Conservation (phyloP, 1,140 invertebrate species). For the Stegodyphus dumicola region DNA sequence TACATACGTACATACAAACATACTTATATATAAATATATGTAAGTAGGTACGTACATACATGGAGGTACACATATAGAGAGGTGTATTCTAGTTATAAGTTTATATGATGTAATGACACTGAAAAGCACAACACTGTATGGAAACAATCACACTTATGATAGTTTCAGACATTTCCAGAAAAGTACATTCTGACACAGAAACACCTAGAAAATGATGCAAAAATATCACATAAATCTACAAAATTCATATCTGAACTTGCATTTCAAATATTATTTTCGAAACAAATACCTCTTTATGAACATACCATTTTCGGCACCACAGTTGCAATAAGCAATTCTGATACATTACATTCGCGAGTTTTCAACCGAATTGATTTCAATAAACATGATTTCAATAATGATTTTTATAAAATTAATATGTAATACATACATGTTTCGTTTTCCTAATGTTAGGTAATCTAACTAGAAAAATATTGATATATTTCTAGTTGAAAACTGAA, state of each 20-base stretch:
- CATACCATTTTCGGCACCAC: too few relatives aligned
- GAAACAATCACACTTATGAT: slow-evolving; percentile 10
- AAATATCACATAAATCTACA: slow-evolving; percentile 22
- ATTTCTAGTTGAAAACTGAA: too few relatives aligned
- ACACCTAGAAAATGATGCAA: slow-evolving; percentile 37
- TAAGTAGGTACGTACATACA: background rate
- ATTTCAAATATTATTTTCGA: too few relatives aligned
- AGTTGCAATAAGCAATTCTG: too few relatives aligned
- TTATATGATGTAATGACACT: background rate
- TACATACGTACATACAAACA: background rate
- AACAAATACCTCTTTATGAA: too few relatives aligned
- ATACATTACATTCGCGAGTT: too few relatives aligned
- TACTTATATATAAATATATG: background rate
- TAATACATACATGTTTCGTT: too few relatives aligned
- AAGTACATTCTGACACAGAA: slow-evolving; percentile 28
- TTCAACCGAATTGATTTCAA: too few relatives aligned
- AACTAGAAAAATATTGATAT: too few relatives aligned
- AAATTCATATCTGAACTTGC: background rate
- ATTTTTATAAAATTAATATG: too few relatives aligned
- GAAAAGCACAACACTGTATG: slow-evolving; percentile 8
- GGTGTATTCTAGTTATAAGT: background rate
- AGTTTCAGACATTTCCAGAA: background rate
- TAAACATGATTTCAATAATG: too few relatives aligned
- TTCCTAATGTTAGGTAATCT: too few relatives aligned
- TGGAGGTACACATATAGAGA: background rate